Evolutionary conservation across 2,797 vertebrate species (phyloP), one percentile per base, ranked within the genome.

Genomic region (Ptychobarbus kaznakovi): DNA sequence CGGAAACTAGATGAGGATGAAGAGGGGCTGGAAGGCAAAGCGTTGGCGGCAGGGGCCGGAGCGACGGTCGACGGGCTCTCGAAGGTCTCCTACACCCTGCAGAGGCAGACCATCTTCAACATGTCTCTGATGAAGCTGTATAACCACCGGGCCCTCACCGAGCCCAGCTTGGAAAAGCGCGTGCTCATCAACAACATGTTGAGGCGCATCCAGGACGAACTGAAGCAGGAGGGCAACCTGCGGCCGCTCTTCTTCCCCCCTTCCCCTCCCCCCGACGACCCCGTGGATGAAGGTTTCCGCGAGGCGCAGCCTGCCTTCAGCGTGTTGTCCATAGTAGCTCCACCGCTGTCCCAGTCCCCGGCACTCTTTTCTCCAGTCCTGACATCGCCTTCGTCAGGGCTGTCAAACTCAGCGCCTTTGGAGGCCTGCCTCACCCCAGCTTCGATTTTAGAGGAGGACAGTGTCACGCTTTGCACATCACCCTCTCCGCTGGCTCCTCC

Each of bases 81-180:
- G 88, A 98, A 97, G 95, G 97, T 98, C 92, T 99, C 98, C 20
- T 99, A 99, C 96, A 99, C 97, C 84, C 95, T 99, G 94, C 98
- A 99, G 95, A 96, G 98, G 84, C 98, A 99, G 96, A 98, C 98
- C 95, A 97, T 99, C 95, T 99, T 99, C 96, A 99, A 99, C 96
- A 99, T 99, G 97, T 99, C 98, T 89, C 95, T 99, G 93, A 98
- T 99, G 98, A 99, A 99, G 94, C 96, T 99, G 89, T 99, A 99
- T 89, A 98, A 96, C 95, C 97, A 97, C 91, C 95, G 97, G 89
- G 96, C 97, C 5, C 95, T 97, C 69, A 95, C 95, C 0, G 98
- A 99, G 94, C 98, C 97, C 51, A 97, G 97, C 92, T 94, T 99
- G 93, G 97, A 98, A 92, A 97, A 97, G 90, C 98, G 97, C 0